Percentiles rank a stretch among this genome's conserved stretches.
Conservation (phyloP, 2,888 invertebrate genomes). For the Drosophila anomalata region DNA sequence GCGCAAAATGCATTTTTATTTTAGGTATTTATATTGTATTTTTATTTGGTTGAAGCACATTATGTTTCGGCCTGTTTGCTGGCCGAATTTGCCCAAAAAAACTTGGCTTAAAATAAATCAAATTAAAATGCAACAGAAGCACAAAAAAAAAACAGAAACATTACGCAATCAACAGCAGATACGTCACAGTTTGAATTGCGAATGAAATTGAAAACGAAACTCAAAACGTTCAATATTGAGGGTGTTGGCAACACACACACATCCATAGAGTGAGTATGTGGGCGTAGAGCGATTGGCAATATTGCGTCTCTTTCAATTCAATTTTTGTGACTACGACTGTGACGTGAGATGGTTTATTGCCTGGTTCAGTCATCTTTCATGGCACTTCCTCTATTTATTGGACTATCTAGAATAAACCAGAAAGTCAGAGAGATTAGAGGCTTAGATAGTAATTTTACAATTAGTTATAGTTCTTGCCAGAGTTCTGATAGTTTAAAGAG, state of each 20-base stretch:
- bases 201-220: constrained; percentile 37
- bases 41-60: constrained; percentile 11
- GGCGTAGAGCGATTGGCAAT: constrained; percentile 19
- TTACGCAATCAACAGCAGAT: constrained; percentile 42
- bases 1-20: constrained; percentile 54
- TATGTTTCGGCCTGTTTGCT: constrained; percentile 8
- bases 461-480: neutral
- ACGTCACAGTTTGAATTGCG: constrained; percentile 33
- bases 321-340: constrained; percentile 18
- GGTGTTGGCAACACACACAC: constrained; percentile 11
- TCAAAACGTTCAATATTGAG: constrained; percentile 1
- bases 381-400: constrained; percentile 17
- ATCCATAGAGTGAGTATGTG: neutral
- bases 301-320: constrained; percentile 24
- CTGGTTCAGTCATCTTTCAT: constrained; percentile 3
- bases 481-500: neutral
- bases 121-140: constrained; percentile 25
- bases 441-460: neutral
- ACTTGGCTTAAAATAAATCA: constrained; percentile 34
- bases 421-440: neutral
- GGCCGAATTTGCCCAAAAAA: constrained; percentile 17
- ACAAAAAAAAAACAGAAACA: constrained; percentile 3
- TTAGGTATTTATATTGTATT: constrained; percentile 11
- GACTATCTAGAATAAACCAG: too few relatives aligned
- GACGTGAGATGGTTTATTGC: neutral